These are phyloP conservation scores for Aspiorhynchus laticeps DNA, from an alignment of 2,113 vertebrate species.

Conservation along the genomic window DNA sequence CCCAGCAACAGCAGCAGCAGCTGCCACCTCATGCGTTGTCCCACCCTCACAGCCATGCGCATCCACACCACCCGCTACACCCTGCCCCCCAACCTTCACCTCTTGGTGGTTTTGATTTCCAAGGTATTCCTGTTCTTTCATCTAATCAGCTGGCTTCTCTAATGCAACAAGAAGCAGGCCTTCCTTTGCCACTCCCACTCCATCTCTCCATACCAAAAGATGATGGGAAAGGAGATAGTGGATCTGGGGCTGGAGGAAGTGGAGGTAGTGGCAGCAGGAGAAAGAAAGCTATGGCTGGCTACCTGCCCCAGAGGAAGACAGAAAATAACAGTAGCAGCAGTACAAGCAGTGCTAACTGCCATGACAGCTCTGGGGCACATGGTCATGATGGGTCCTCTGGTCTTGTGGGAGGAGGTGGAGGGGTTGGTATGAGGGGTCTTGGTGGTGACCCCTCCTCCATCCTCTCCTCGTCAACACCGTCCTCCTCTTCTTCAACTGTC, in stretches of 20 bases:
- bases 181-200: slow-evolving; percentile 77
- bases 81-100: slow-evolving; percentile 77
- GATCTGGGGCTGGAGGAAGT: slow-evolving; percentile 63
- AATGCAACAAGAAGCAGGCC: slow-evolving; percentile 79
- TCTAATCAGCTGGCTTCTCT: slow-evolving; percentile 80
- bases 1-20: slow-evolving; percentile 79
- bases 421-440: slow-evolving; percentile 70
- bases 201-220: slow-evolving; percentile 79
- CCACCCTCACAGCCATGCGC: slow-evolving; percentile 77
- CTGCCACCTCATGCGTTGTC: slow-evolving; percentile 77
- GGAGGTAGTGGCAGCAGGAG: slow-evolving; percentile 76
- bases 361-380: slow-evolving; percentile 72
- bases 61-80: slow-evolving; percentile 79
- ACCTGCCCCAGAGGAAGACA: slow-evolving; percentile 78
- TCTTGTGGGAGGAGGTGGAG: slow-evolving; percentile 73
- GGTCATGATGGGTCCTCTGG: slow-evolving; percentile 72
- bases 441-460: slow-evolving; percentile 72
- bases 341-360: slow-evolving; percentile 67
- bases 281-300: slow-evolving; percentile 82
- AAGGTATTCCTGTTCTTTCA: slow-evolving; percentile 80
- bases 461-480: slow-evolving; percentile 71
- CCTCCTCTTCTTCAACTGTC: slow-evolving; percentile 74
- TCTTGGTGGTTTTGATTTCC: slow-evolving; percentile 78
- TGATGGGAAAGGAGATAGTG: slow-evolving; percentile 70
- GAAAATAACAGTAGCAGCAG: slow-evolving; percentile 67